Conservation (phyloP, 2,888 invertebrate genomes). For the Dynastes hyllus region DNA sequence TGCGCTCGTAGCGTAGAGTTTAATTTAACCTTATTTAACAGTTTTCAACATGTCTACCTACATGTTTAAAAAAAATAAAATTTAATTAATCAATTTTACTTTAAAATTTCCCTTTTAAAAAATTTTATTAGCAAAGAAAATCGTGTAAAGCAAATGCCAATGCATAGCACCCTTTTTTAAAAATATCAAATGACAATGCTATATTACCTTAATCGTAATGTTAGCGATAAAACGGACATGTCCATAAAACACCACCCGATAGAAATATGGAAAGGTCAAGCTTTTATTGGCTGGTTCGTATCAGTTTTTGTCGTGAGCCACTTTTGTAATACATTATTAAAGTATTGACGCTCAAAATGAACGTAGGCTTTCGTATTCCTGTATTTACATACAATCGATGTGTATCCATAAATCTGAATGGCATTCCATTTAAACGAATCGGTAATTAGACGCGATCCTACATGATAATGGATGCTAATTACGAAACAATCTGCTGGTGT, state of each 20-base stretch:
- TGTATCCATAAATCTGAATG: constrained; percentile 41
- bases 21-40: no score
- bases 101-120: not conserved
- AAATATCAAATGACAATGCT: constrained; percentile 4
- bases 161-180: not conserved
- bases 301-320: constrained; percentile 20
- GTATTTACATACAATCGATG: constrained; percentile 42
- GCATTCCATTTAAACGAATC: constrained; percentile 29
- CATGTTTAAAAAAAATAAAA: no score
- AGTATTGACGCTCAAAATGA: constrained; percentile 20
- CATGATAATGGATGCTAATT: constrained; percentile 29
- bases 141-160: not conserved
- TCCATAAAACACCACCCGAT: constrained; percentile 15
- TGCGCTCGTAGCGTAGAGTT: no score
- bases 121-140: not conserved
- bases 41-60: no score
- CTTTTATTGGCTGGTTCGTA: constrained; percentile 15
- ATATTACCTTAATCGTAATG: constrained; percentile 26
- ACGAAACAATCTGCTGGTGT: constrained; percentile 13
- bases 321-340: constrained; percentile 34
- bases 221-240: not conserved
- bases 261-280: constrained; percentile 18
- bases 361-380: constrained; percentile 39
- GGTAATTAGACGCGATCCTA: constrained; percentile 5
- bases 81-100: not conserved